phyloP scores from a whole-genome alignment of 2,113 vertebrate species.

The Dasyurus viverrinus region DNA sequence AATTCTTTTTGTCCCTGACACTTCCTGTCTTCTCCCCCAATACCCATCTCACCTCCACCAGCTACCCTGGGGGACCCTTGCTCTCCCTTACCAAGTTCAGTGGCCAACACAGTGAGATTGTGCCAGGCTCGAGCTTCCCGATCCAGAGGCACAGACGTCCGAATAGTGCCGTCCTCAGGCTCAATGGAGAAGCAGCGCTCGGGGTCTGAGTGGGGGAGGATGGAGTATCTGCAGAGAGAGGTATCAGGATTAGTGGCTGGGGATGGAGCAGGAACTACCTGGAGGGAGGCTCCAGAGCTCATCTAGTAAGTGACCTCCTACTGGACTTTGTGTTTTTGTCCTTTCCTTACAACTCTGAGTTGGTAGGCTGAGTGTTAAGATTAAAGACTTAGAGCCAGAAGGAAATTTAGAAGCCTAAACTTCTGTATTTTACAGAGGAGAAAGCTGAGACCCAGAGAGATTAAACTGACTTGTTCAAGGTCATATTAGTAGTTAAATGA shows the following conservation, averaged over 20 bases:
- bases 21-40: not conserved
- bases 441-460: not conserved
- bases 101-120: constrained; percentile 91
- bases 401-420: not conserved
- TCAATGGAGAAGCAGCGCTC: constrained; percentile 91
- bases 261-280: not conserved
- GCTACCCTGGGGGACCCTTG: not conserved
- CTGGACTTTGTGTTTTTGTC: not conserved
- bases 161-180: constrained; percentile 90
- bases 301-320: not conserved
- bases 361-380: not conserved
- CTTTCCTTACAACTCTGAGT: not conserved
- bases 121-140: constrained; percentile 91
- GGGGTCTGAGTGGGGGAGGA: constrained; percentile 91
- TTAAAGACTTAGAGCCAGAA: not conserved
- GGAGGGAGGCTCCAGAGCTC: not conserved
- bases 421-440: not conserved
- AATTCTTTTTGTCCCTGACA: not conserved
- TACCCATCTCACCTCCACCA: not conserved
- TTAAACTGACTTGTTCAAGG: not conserved
- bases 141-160: constrained; percentile 89
- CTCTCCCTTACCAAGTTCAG: constrained; percentile 89
- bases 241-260: not conserved
- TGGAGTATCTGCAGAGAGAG: constrained; percentile 87
- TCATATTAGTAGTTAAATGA: not conserved